Conservation (phyloP, 2,888 invertebrate genomes). For the Ctenicera cuprea region DNA sequence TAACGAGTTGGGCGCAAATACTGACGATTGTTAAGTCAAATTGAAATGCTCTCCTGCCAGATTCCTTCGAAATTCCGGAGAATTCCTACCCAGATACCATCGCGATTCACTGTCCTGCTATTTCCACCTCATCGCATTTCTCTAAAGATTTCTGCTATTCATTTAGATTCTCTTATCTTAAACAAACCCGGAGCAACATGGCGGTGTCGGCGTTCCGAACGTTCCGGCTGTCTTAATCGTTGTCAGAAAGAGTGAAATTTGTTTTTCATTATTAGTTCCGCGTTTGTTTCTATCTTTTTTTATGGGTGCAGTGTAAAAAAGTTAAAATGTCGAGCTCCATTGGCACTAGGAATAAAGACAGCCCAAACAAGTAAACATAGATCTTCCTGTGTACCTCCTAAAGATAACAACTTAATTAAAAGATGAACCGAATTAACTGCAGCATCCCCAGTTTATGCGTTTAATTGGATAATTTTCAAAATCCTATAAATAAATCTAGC, state of each 20-base stretch:
- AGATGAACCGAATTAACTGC: conserved; percentile 29
- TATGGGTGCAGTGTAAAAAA: conserved; percentile 5
- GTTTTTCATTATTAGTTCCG: conserved; percentile 54
- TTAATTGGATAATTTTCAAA: conserved; percentile 28
- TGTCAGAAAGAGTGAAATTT: conserved; percentile 56
- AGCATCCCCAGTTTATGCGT: conserved; percentile 17
- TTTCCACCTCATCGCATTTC: conserved; percentile 64
- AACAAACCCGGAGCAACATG: conserved; percentile 60
- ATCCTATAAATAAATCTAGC: conserved; percentile 20
- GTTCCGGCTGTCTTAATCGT: conserved; percentile 54
- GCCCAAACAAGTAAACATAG: conserved; percentile 13
- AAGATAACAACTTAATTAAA: conserved; percentile 37
- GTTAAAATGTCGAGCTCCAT: not conserved
- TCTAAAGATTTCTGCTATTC: conserved; percentile 64
- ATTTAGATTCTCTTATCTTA: conserved; percentile 65
- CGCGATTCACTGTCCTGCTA: conserved; percentile 63
- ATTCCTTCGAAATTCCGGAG: conserved; percentile 59
- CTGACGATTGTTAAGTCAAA: conserved; percentile 60
- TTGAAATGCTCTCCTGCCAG: conserved; percentile 61
- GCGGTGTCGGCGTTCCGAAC: conserved; percentile 51
- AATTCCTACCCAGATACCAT: conserved; percentile 62
- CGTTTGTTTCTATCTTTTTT: conserved; percentile 29
- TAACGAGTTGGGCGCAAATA: conserved; percentile 59
- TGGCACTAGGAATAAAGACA: conserved; percentile 1
- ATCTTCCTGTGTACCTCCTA: conserved; percentile 18